Conservation (phyloP, 2,888 invertebrate species). For the Harpalus rubripes region DNA sequence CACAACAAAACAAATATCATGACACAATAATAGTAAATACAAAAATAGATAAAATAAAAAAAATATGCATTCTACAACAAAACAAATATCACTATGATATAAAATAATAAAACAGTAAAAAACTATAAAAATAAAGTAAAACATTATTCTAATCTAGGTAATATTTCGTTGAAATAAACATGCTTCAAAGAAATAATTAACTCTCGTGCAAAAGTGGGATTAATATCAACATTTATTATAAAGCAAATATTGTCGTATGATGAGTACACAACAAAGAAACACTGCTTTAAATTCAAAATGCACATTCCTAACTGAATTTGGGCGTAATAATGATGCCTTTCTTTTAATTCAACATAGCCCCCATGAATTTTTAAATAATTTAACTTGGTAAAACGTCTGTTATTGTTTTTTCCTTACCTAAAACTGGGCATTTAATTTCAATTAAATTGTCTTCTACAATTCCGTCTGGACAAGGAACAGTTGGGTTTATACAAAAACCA, state of each 20-base stretch:
- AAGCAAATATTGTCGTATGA: no score
- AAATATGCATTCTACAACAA: background rate
- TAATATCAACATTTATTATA: no score
- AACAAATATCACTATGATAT: background rate
- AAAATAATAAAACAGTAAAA: background rate
- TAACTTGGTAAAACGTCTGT: background rate
- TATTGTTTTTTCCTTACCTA: background rate
- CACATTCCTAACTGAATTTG: slow-evolving; percentile 8
- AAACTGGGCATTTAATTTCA: background rate
- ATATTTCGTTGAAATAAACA: background rate
- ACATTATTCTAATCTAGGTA: slow-evolving; percentile 1
- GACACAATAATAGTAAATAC: background rate
- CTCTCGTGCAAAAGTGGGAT: no score
- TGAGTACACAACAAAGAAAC: no score
- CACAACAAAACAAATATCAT: background rate
- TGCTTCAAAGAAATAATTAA: no score
- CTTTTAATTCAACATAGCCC: background rate
- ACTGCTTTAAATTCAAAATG: no score
- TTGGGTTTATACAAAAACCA: background rate
- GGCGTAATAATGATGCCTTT: slow-evolving; percentile 2
- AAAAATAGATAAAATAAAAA: background rate
- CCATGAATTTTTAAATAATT: slow-evolving; percentile 3
- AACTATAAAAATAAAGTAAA: background rate
- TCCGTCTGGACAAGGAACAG: slow-evolving; percentile 6
- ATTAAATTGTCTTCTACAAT: background rate